These are phyloP conservation scores for Galeopterus variegatus DNA, from an alignment of 2,113 vertebrate species.

Conservation along the genomic window DNA sequence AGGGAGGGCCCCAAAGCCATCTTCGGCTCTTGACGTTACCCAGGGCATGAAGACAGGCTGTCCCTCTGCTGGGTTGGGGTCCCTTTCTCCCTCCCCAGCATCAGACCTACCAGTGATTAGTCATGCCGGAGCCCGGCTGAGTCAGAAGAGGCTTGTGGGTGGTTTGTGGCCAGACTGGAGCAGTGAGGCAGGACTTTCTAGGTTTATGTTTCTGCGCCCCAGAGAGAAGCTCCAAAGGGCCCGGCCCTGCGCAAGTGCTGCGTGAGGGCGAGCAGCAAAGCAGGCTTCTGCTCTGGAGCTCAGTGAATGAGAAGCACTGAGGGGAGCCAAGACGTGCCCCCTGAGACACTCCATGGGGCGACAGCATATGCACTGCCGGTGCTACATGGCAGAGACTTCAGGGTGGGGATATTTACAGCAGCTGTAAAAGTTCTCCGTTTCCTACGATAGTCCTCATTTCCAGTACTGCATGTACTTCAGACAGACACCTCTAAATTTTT, in stretches of 20 bases:
- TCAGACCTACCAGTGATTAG: slow-evolving; percentile 68
- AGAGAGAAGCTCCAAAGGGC: neutral
- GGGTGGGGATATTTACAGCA: neutral
- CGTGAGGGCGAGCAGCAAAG: neutral
- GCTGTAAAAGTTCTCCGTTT: neutral
- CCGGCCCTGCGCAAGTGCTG: neutral
- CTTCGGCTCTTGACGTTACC: neutral
- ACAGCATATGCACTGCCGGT: neutral
- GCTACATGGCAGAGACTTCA: neutral
- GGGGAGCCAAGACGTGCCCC: neutral
- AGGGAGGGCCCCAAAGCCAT: rapidly evolving
- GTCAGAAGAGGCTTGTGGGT: slow-evolving; percentile 79
- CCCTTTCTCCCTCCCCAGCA: neutral
- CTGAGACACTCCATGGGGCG: neutral
- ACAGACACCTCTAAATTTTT: neutral
- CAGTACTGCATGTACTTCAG: neutral
- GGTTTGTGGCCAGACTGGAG: slow-evolving; percentile 82
- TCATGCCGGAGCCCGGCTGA: slow-evolving; percentile 77
- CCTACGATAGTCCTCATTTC: neutral
- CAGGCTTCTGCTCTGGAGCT: neutral
- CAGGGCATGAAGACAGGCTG: neutral
- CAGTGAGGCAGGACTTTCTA: slow-evolving; percentile 81
- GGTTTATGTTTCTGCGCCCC: slow-evolving; percentile 59
- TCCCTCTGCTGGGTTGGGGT: slow-evolving; percentile 4
- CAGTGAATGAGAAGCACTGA: neutral